A percentile compares a stretch with the other conserved stretches of the same genome.
phyloP scores from a whole-genome alignment of 2,888 invertebrate species.

The Drosophila borealis region DNA sequence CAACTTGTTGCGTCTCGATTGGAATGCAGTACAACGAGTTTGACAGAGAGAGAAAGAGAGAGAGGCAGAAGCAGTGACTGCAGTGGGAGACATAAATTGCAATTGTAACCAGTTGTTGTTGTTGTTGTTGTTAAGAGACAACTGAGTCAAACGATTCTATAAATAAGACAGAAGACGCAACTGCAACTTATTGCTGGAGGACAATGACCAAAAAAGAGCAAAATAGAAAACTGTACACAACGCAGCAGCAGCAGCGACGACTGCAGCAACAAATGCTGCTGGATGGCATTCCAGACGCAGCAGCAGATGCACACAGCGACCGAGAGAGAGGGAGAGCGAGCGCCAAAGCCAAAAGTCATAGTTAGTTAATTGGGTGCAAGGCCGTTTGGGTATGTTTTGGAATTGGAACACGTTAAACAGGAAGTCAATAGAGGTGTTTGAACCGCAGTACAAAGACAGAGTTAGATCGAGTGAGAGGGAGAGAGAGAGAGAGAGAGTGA shows the following conservation, averaged over 20 bases:
- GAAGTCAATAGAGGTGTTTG: slow-evolving; percentile 59
- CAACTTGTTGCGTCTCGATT: slow-evolving; percentile 55
- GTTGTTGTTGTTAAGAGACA: slow-evolving; percentile 30
- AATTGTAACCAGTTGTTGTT: slow-evolving; percentile 59
- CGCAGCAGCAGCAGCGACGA: slow-evolving; percentile 16
- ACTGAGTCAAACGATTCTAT: slow-evolving; percentile 48
- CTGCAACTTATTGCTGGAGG: slow-evolving; percentile 53
- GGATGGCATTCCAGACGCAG: slow-evolving; percentile 57
- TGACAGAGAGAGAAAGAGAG: slow-evolving; percentile 33
- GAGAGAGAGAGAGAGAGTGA: slow-evolving; percentile 4
- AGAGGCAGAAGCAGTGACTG: slow-evolving; percentile 15
- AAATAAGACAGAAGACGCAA: slow-evolving; percentile 52
- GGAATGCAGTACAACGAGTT: slow-evolving; percentile 75
- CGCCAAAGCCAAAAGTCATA: slow-evolving; percentile 35
- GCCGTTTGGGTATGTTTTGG: slow-evolving; percentile 67
- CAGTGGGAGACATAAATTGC: slow-evolving; percentile 56
- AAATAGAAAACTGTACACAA: slow-evolving; percentile 58
- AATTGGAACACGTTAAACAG: slow-evolving; percentile 63
- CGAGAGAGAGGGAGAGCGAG: not conserved
- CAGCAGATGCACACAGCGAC: slow-evolving; percentile 12
- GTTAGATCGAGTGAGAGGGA: slow-evolving; percentile 9
- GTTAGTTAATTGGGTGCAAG: slow-evolving; percentile 68
- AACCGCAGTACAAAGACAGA: slow-evolving; percentile 32
- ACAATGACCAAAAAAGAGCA: slow-evolving; percentile 63
- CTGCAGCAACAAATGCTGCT: slow-evolving; percentile 38